phyloP scores from a whole-genome alignment of 2,797 vertebrate genomes.

The Megaceryle alcyon region DNA sequence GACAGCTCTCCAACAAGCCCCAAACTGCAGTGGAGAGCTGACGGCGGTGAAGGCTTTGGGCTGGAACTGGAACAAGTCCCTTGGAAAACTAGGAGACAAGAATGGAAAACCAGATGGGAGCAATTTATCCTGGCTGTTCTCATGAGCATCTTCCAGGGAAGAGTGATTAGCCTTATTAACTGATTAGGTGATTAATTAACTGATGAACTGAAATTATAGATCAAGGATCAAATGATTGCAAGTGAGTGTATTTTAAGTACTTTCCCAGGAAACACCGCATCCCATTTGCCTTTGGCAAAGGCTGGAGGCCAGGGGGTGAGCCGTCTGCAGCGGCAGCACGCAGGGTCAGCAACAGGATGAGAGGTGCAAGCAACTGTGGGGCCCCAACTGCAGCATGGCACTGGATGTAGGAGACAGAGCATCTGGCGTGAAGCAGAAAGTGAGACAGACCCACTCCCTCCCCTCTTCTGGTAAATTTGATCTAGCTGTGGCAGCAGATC shows the following conservation, averaged over 20 bases:
- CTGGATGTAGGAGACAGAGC: fast-evolving
- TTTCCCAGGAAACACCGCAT: background rate
- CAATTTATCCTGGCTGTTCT: slow-evolving; percentile 41
- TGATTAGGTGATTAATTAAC: slow-evolving; percentile 69
- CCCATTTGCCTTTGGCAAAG: background rate
- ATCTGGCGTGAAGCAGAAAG: fast-evolving
- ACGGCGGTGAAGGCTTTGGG: background rate
- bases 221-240: slow-evolving; percentile 57
- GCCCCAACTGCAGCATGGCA: fast-evolving
- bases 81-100: background rate
- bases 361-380: fast-evolving
- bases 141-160: slow-evolving; percentile 39
- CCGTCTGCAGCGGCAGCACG: fast-evolving
- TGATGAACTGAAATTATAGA: slow-evolving; percentile 63
- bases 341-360: background rate
- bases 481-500: background rate
- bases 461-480: background rate
- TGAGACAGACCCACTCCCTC: background rate
- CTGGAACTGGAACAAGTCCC: background rate
- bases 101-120: background rate
- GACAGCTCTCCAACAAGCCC: background rate
- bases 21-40: background rate
- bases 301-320: background rate
- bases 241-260: slow-evolving; percentile 33
- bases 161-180: slow-evolving; percentile 57